Evolutionary conservation across 1,140 invertebrate species (phyloP).

Genomic region (Delia radicum): DNA sequence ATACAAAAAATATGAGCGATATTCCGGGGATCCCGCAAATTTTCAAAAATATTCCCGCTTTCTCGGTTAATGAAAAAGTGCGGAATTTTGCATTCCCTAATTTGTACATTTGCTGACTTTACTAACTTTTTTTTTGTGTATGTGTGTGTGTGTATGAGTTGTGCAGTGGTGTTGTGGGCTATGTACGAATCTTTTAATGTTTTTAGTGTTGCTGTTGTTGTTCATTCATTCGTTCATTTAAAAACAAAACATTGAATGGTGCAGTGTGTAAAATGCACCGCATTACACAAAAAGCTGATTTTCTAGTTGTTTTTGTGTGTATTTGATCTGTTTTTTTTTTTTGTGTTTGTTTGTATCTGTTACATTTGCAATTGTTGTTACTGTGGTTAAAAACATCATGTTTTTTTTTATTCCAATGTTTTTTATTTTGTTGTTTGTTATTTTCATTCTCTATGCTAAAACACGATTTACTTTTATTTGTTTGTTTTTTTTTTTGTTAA

Average conservation of each 20-base stretch:
- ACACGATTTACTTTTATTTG: neutral
- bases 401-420: neutral
- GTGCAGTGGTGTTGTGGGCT: neutral
- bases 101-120: too few species aligned
- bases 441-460: too few species aligned
- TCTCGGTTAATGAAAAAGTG: too few species aligned
- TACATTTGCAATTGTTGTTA: neutral
- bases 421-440: neutral
- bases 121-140: neutral
- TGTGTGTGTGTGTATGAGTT: neutral
- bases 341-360: neutral
- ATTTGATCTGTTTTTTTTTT: neutral
- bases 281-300: slow-evolving; percentile 15
- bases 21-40: too few species aligned
- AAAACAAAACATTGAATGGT: neutral
- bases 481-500: neutral
- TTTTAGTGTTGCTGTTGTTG: neutral
- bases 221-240: too few species aligned
- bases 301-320: neutral
- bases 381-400: neutral
- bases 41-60: too few species aligned
- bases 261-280: slow-evolving; percentile 11
- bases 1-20: too few species aligned
- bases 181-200: neutral
- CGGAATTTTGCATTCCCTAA: too few species aligned